Percentiles rank a stretch among this genome's conserved stretches.
Evolutionary conservation across 2,888 invertebrate species (phyloP).

Genomic region (Agrypnus murinus): DNA sequence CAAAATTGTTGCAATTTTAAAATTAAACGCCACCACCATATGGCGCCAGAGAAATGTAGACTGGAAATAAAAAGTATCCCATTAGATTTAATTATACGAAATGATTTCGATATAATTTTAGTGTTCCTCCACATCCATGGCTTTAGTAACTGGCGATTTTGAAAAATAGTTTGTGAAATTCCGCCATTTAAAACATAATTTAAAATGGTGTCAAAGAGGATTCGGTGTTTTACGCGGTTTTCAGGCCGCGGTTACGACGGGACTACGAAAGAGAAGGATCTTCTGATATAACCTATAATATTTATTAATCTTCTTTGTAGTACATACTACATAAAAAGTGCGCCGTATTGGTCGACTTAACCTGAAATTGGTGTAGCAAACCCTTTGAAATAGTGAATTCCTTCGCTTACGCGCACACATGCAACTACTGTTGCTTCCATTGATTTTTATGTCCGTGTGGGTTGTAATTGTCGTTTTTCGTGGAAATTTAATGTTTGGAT

Average conservation of each 20-base stretch:
- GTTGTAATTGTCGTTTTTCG: background rate
- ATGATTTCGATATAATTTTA: no score
- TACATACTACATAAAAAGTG: no score
- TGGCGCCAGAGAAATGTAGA: background rate
- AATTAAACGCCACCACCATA: conserved; percentile 4
- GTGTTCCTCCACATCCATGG: no score
- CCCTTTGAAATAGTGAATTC: background rate
- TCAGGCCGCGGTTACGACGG: background rate
- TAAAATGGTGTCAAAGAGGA: no score
- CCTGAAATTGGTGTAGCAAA: background rate
- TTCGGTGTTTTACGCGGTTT: no score
- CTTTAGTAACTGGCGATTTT: no score
- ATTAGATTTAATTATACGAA: conserved; percentile 11
- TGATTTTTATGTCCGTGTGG: conserved; percentile 5
- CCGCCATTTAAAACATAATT: no score
- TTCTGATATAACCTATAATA: no score
- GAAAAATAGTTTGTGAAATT: no score
- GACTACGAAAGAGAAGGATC: no score
- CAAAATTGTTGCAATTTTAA: conserved; percentile 10
- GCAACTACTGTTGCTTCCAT: background rate
- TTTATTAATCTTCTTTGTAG: no score
- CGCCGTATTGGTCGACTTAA: background rate
- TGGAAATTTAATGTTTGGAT: background rate
- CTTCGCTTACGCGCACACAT: no score
- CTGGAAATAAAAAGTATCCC: background rate